Evolutionary conservation across 2,113 vertebrate genomes (phyloP).

Genomic region (Nothobranchius kuhntae): DNA sequence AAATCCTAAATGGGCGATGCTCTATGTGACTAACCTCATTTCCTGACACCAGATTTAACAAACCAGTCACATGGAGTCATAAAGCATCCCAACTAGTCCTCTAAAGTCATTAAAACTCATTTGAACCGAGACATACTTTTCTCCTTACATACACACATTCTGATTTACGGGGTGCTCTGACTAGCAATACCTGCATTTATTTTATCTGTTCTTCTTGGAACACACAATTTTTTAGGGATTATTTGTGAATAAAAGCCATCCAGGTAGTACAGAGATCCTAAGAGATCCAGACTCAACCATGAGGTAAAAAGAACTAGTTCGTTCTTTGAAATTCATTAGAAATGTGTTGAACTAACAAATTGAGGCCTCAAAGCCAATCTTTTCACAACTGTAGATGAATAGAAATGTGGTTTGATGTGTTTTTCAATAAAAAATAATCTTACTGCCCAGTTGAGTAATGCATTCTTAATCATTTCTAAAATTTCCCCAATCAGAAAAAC

Average conservation of each 20-base stretch:
- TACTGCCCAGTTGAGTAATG: too few relatives aligned
- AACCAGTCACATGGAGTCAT: background rate
- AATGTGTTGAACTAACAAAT: too few relatives aligned
- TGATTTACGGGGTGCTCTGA: conserved; percentile 9
- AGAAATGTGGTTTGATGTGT: too few relatives aligned
- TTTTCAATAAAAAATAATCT: too few relatives aligned
- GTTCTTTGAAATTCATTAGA: too few relatives aligned
- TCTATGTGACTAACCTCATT: too few relatives aligned
- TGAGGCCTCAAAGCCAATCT: too few relatives aligned
- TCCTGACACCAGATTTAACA: background rate
- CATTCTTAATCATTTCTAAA: background rate
- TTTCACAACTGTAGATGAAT: too few relatives aligned
- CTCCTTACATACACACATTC: background rate
- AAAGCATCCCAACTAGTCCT: background rate
- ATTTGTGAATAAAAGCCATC: background rate
- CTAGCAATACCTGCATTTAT: conserved; percentile 19
- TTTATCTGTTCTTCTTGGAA: conserved; percentile 32
- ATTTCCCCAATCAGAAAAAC: background rate
- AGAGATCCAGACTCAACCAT: too few relatives aligned
- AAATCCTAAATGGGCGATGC: background rate
- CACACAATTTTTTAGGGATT: conserved; percentile 18
- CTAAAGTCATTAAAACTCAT: background rate
- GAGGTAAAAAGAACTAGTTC: too few relatives aligned
- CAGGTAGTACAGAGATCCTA: too few relatives aligned
- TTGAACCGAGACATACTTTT: background rate